These are phyloP conservation scores for Aldabrachelys gigantea DNA, from an alignment of 2,113 vertebrate species.

Conservation along the genomic window DNA sequence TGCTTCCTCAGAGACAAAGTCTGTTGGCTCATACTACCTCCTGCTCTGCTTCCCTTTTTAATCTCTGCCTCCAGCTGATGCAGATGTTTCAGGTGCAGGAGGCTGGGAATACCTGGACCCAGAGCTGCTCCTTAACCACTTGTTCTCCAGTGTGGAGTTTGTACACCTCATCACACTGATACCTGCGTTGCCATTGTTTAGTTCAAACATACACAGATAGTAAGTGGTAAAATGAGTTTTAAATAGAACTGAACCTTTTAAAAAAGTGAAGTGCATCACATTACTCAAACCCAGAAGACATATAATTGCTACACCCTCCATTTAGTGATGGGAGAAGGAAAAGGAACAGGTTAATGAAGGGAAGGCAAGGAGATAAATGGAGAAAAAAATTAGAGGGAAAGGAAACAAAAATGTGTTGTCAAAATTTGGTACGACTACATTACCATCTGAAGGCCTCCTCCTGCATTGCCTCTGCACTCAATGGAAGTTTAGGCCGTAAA, in stretches of 20 bases:
- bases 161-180: background rate
- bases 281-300: background rate
- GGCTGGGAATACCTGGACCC: background rate
- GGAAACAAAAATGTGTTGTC: background rate
- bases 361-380: background rate
- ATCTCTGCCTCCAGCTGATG: background rate
- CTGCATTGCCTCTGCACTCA: background rate
- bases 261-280: background rate
- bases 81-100: background rate
- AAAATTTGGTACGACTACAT: background rate
- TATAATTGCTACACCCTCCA: accelerated
- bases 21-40: background rate
- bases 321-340: background rate
- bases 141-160: background rate
- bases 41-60: background rate
- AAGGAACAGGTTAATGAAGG: background rate
- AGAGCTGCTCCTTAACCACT: background rate
- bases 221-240: background rate
- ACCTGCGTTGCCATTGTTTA: background rate
- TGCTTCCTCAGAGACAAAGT: background rate
- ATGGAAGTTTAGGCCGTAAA: background rate
- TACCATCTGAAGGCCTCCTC: background rate
- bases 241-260: background rate
- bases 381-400: background rate
- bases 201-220: background rate